These are phyloP conservation scores for Archivesica marissinica DNA, from an alignment of 1,140 invertebrate species.

Conservation along the genomic window DNA sequence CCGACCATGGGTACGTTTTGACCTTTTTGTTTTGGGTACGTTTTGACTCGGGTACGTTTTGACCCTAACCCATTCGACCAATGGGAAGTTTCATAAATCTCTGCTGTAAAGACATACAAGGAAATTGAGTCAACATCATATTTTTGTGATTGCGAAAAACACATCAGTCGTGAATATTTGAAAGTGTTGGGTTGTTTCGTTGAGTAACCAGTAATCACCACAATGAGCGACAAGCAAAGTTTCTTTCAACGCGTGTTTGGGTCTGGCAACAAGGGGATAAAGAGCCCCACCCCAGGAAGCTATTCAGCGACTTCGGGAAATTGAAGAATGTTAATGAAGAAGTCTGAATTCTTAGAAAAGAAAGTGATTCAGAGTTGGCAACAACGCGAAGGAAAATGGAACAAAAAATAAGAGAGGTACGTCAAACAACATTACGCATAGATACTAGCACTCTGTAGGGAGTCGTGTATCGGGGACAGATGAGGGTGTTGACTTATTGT, in stretches of 20 bases:
- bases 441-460: too few species aligned
- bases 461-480: too few species aligned
- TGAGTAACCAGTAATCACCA: not conserved
- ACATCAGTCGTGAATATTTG: not conserved
- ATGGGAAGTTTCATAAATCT: not conserved
- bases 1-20: too few species aligned
- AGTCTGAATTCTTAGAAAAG: constrained; percentile 98
- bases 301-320: constrained; percentile 96
- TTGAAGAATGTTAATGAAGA: constrained; percentile 98
- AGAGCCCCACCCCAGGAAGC: constrained; percentile 96
- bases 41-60: too few species aligned
- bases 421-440: too few species aligned
- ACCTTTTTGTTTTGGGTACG: too few species aligned
- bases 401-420: constrained; percentile 98
- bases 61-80: constrained; percentile 10
- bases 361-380: constrained; percentile 96
- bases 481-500: too few species aligned
- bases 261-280: constrained; percentile 92
- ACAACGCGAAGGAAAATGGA: constrained; percentile 96
- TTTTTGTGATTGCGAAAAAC: constrained; percentile 36
- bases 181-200: not conserved
- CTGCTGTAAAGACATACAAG: constrained; percentile 38
- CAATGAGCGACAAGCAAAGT: constrained; percentile 69
- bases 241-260: constrained; percentile 84
- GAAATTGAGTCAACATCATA: constrained; percentile 61